Base-by-base conservation (phyloP, 2,888 invertebrate species). In the Aleiodes testaceus region DNA sequence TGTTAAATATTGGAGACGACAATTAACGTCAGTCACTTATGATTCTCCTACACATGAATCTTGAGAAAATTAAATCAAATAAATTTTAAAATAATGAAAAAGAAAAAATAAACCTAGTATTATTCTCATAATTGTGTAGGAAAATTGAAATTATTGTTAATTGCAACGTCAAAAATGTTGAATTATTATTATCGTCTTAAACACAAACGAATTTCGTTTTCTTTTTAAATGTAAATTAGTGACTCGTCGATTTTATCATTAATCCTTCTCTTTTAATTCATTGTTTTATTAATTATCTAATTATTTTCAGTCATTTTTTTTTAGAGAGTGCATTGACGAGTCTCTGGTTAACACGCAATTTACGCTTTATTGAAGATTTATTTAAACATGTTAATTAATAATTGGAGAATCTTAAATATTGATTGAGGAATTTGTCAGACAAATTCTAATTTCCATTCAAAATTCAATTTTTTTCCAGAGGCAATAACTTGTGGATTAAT, bases 1-100 rank as follows among this genome's bases (percentile, higher is more conserved):
- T 72, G 73, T 71, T 70, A 64, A 69, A 36, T 73, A 71, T 75
- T 75, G 66, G 68, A 70, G 72, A 42, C 16, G 18, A 14, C 42
- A 59, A 59, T 59, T 59, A 42, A 59, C 36, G 59, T 59, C 59
- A 18, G 36, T 59, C 36, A 59, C 16, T 16, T 36, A 59, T 36
- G 36, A 36, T 36, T 36, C 36, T 59, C 36, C 36, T 16, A 22
- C 14, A 36, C 16, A 22, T 55, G 26, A 20, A 36, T 36, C 18
- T 36, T 12, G 18, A 7, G 30, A 12, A 52, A 30, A 20, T 20
- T 14, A 30, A 36, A 59, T 16, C 7, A 45, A 68, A 9, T 2
- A 61, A 66, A 36, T n/a, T n/a, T 47, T 36, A 36, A 44, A 26
- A 52, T 42, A 26, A 26, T 45, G 26, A 50, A 61, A 36, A 20